Evolutionary conservation across 2,888 invertebrate genomes (phyloP), one percentile per base, ranked within the genome.

Genomic region (Trimorus sp.): DNA sequence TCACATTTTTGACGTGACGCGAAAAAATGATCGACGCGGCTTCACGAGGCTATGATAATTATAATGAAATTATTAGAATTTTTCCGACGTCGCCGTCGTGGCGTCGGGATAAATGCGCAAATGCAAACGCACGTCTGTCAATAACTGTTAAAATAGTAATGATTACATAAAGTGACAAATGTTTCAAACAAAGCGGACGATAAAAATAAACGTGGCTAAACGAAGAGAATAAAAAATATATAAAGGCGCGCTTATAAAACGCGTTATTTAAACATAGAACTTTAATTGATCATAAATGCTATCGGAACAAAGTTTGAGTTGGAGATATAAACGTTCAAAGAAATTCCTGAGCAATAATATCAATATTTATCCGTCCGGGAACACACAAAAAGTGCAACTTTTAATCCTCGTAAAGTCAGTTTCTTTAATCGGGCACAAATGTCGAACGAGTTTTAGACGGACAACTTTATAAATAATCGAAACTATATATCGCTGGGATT

Each of bases 241-340:
- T 75, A 62, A 79, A 75, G 59, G 51, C 38, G 37, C 53, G 70
- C 51, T 68, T 65, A 75, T 70, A 70, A 79, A 79, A 70, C 69
- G 49, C 62, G 65, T 75, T 75, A 65, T 74, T 75, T 65, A 79
- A 79, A 75, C 79, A 79, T 70, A 79, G 65, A 56, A 58, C 65
- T 79, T 75, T 75, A 79, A 79, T 79, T 75, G 79, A 74, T 75
- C 79, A 69, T 79, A 79, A 75, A 79, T 37, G 79, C 70, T 74
- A 75, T 79, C 49, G 65, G 70, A 79, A 65, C 63, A 79, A 79
- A 79, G 79, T 79, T 79, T 74, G 53, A 69, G 65, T 75, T 26
- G 38, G 26, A 56, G 69, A 59, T 70, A 75, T 79, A 70, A 79
- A 79, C 62, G 65, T 59, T 74, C 70, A 70, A 70, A 79, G 79